A percentile compares a stretch with the other conserved stretches of the same genome.
Evolutionary conservation across 2,888 invertebrate genomes (phyloP).

Genomic region (Cheilosia grossa): DNA sequence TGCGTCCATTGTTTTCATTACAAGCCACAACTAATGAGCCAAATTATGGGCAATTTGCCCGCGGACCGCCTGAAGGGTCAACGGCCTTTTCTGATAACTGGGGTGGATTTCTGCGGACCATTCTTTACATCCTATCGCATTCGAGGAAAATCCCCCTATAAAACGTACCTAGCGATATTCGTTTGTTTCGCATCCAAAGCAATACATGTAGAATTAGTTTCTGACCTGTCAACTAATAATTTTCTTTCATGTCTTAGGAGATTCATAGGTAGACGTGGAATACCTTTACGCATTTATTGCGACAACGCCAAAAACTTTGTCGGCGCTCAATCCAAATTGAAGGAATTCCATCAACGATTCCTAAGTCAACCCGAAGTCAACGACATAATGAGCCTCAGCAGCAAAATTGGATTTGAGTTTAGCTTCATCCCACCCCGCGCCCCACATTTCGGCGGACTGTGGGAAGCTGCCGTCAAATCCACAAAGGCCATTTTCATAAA

Average conservation of each 20-base stretch:
- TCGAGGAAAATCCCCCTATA: not conserved
- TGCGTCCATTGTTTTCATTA: conserved; percentile 11
- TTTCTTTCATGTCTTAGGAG: too few relatives aligned
- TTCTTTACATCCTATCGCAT: not conserved
- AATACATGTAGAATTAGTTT: conserved; percentile 23
- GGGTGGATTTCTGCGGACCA: conserved; percentile 8
- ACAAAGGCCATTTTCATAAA: not conserved
- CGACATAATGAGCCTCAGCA: not conserved
- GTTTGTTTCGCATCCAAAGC: conserved; percentile 33
- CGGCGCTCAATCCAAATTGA: not conserved
- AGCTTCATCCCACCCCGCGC: not conserved
- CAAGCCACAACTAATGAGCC: not conserved
- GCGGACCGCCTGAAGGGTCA: conserved; percentile 41
- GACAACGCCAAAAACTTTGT: conserved; percentile 45
- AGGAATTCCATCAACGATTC: not conserved
- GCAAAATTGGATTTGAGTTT: not conserved
- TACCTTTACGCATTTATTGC: too few relatives aligned
- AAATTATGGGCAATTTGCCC: conserved; percentile 22
- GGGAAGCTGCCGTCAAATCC: conserved; percentile 9
- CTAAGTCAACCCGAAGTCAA: not conserved
- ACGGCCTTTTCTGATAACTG: not conserved
- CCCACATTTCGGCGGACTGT: conserved; percentile 5
- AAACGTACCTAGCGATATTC: not conserved
- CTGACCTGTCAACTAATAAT: conserved; percentile 34
- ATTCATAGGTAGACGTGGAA: too few relatives aligned